phyloP scores from a whole-genome alignment of 2,113 vertebrate genomes.

The Drymodes brunneopygia region DNA sequence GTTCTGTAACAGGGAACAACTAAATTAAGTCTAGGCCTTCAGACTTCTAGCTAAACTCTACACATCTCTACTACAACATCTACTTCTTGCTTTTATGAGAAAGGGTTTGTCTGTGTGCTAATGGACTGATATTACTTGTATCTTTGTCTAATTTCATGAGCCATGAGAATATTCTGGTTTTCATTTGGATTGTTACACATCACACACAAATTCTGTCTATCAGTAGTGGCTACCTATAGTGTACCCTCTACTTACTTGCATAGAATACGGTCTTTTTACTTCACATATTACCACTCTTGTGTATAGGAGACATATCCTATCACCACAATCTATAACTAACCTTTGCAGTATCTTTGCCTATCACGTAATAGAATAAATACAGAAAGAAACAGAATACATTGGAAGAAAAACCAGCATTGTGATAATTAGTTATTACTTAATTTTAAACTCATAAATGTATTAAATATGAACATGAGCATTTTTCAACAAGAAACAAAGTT shows the following conservation, averaged over 20 bases:
- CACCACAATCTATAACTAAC: neutral
- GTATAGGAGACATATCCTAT: neutral
- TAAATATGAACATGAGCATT: neutral
- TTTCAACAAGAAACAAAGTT: neutral
- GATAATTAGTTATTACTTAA: neutral
- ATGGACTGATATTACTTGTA: neutral
- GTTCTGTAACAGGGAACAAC: neutral
- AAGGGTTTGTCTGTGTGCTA: neutral
- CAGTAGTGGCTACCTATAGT: neutral
- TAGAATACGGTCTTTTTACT: neutral
- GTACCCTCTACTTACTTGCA: neutral
- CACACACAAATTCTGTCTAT: neutral
- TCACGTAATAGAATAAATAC: neutral
- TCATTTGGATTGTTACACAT: neutral
- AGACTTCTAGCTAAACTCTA: neutral
- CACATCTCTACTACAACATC: neutral
- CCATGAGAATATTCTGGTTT: neutral
- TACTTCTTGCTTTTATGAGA: neutral
- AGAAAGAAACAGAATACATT: neutral
- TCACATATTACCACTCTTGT: neutral
- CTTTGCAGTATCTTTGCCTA: neutral
- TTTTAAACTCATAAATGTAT: neutral
- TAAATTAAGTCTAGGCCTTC: neutral
- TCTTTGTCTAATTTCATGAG: neutral
- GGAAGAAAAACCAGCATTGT: neutral